These are phyloP conservation scores for Oryctes rhinoceros DNA, from an alignment of 1,140 invertebrate genomes.

Conservation along the genomic window DNA sequence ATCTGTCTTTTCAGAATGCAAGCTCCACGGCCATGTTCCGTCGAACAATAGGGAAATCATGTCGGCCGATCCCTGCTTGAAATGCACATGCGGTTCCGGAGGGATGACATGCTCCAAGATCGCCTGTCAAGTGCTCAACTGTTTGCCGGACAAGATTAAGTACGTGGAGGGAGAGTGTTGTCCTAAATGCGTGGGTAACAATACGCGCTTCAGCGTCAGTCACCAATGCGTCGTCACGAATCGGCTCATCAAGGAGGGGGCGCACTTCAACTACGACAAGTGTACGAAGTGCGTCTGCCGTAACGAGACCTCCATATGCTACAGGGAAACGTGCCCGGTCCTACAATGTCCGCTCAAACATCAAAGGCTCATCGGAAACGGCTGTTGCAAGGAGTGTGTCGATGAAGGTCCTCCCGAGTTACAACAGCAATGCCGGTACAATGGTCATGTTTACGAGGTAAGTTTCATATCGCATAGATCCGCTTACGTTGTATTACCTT, in stretches of 20 bases:
- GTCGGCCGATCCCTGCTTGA: constrained; percentile 85
- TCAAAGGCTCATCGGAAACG: constrained; percentile 70
- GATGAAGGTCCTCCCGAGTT: constrained; percentile 66
- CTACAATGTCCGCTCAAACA: constrained; percentile 79
- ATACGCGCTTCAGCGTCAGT: constrained; percentile 55
- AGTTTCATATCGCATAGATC: constrained; percentile 51
- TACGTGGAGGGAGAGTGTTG: constrained; percentile 82
- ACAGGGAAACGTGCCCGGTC: constrained; percentile 80
- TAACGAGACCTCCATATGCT: constrained; percentile 80
- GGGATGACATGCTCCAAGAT: constrained; percentile 81
- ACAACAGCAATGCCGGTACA: constrained; percentile 67
- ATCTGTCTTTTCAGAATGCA: constrained; percentile 69
- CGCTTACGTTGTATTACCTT: no score
- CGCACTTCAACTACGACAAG: constrained; percentile 73
- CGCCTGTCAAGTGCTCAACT: constrained; percentile 85
- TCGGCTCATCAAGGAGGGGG: constrained; percentile 68
- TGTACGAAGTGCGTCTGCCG: constrained; percentile 85
- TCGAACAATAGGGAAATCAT: constrained; percentile 78
- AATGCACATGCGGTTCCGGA: constrained; percentile 81
- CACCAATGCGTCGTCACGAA: constrained; percentile 76
- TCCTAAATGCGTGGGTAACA: constrained; percentile 73
- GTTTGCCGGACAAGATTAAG: constrained; percentile 72
- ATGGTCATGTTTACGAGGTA: constrained; percentile 73
- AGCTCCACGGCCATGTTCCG: constrained; percentile 74
- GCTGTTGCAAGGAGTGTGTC: constrained; percentile 80